Percentiles rank a stretch among this genome's conserved stretches.
phyloP scores from a whole-genome alignment of 2,113 vertebrate species.

The Python bivittatus region DNA sequence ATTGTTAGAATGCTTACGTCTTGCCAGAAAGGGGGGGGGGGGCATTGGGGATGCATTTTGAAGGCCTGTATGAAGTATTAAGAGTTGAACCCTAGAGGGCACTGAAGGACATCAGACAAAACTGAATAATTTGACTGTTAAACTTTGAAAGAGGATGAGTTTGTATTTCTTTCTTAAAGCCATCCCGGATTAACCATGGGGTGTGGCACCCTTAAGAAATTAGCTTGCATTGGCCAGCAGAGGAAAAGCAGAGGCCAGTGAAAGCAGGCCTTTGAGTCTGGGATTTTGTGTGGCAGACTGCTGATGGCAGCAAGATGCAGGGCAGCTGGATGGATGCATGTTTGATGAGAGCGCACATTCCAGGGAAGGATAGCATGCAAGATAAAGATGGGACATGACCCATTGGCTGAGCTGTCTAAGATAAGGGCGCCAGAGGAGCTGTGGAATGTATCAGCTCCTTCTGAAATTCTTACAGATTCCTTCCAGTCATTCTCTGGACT shows the following conservation, averaged over 20 bases:
- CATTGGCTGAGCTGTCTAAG: background rate
- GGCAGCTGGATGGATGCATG: background rate
- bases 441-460: slow-evolving; percentile 17
- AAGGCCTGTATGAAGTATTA: background rate
- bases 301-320: slow-evolving; percentile 24
- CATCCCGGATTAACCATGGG: background rate
- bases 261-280: slow-evolving; percentile 39
- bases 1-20: background rate
- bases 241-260: slow-evolving; percentile 46
- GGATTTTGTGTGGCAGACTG: slow-evolving; percentile 38
- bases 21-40: background rate
- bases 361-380: slow-evolving; percentile 1
- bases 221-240: background rate
- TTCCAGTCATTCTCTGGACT: background rate
- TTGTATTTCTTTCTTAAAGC: background rate
- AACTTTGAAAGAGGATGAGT: background rate
- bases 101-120: slow-evolving; percentile 38
- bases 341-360: rapidly evolving
- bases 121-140: background rate
- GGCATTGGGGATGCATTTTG: background rate
- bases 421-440: slow-evolving; percentile 22
- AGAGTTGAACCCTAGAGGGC: slow-evolving; percentile 61
- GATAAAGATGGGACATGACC: slow-evolving; percentile 31
- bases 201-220: slow-evolving; percentile 2
- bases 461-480: slow-evolving; percentile 16